phyloP scores from a whole-genome alignment of 2,888 invertebrate genomes.

The Philonicus albiceps region DNA sequence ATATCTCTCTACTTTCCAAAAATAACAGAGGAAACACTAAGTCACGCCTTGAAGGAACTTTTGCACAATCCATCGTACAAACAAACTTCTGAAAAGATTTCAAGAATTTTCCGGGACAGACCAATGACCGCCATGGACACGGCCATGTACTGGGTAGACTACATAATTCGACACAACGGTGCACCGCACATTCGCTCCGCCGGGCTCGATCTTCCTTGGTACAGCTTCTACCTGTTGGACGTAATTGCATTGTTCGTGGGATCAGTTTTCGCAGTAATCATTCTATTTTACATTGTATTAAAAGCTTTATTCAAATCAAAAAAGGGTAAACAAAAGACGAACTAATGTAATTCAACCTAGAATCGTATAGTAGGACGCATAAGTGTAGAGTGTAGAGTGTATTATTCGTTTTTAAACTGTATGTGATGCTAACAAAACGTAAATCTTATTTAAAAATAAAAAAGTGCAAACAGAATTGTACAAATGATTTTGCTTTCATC shows the following conservation, averaged over 20 bases:
- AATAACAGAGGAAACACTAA: constrained; percentile 55
- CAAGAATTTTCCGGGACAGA: constrained; percentile 61
- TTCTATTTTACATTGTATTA: not conserved
- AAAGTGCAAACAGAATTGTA: not conserved
- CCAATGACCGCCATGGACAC: constrained; percentile 56
- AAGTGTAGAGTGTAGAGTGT: not conserved
- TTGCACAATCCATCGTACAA: constrained; percentile 59
- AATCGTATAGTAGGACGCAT: not conserved
- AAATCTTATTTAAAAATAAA: not conserved
- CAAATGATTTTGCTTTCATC: not conserved
- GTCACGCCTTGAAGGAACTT: constrained; percentile 58
- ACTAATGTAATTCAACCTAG: not conserved
- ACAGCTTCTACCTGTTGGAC: constrained; percentile 61
- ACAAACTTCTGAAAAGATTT: constrained; percentile 56
- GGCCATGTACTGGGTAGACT: constrained; percentile 64
- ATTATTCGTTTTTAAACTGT: not conserved
- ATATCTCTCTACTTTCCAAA: constrained; percentile 58
- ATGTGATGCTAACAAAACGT: not conserved
- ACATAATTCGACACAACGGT: constrained; percentile 62
- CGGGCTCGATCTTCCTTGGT: constrained; percentile 59
- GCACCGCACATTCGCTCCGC: constrained; percentile 60
- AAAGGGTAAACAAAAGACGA: not conserved
- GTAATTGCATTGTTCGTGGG: constrained; percentile 52
- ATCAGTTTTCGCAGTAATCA: not conserved
- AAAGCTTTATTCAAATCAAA: constrained; percentile 25